Evolutionary conservation across 2,113 vertebrate species (phyloP), one percentile per base, ranked within the genome.

Genomic region (Anarhynchus alexandrinus): DNA sequence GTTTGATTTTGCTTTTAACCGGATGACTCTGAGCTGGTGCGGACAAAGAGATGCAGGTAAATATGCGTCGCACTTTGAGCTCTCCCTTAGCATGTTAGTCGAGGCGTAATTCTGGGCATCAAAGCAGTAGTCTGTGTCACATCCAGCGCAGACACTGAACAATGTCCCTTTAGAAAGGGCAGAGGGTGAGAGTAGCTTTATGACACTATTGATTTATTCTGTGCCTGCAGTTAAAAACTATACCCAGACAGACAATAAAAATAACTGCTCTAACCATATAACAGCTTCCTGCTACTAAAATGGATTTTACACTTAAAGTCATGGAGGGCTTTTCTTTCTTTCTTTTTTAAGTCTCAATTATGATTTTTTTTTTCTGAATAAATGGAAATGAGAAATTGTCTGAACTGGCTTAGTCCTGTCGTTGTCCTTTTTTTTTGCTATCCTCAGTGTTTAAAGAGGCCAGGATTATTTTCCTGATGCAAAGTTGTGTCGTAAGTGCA

Each of bases 161-260:
- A 96, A 96, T 93, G 95, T 97, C 96, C 97, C 97, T 93, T 97
- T 97, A 96, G 94, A 98, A 96, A 98, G 98, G 98, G 97, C 98
- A 98, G 27, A 40, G 93, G 97, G 98, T 96, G 97, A 98, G 95
- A 82, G 88, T 94, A 97, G 97, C 98, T 98, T 98, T 98, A 98
- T 98, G 98, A 98, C 94, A 96, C 91, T 98, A 98, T 98, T 98
- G 98, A 98, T 99, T 98, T 97, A 97, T 98, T 93, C 96, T 97
- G 95, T 95, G 97, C 98, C 98, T 98, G 98, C 98, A 98, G 98
- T 98, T 98, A 98, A 98, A 98, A 98, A 98, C 97, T 97, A 97
- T 97, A 98, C 97, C 97, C 98, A 98, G 98, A 98, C 97, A 98
- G 98, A 98, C 98, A 98, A 98, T 98, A 98, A 98, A 98, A 98